Evolutionary conservation across 2,888 invertebrate genomes (phyloP), one percentile per base, ranked within the genome.

Genomic region (Ditula angustiorana): DNA sequence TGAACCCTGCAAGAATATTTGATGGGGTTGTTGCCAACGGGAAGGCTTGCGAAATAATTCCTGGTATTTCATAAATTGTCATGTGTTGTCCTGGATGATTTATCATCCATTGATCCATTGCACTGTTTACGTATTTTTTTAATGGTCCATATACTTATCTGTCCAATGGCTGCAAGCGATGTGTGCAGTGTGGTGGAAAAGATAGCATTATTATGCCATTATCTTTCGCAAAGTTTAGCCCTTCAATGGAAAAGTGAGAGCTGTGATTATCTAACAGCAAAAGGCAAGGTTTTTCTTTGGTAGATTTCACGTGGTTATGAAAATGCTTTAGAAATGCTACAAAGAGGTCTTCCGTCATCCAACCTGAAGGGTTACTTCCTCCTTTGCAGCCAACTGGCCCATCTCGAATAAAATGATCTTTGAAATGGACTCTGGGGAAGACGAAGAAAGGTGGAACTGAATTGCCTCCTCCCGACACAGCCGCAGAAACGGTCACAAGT

Each of bases 121-220:
- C 58, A 16, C 44, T 68, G 21, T 56, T 60, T 13, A 13, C 50
- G 19, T 68, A 66, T 23, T 67, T 68, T 60, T 28, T 28, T 28
- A 28, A 28, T 8, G 28, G 28, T 28, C 28, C 28, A 28, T 28
- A 28, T 8, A 28, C 28, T 10, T 5, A 28, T 28, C 28, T 28
- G 16, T 72, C 70, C 11, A 71, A 46, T 1, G 69, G 67, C 56
- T 71, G 71, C 44, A 71, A 55, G 41, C 67, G 67, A 50, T 71
- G 70, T 60, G 56, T 68, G 52, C 72, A 72, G 62, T 69, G 70
- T 13, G 70, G 72, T 57, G 67, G 69, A 26, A 72, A 71, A 11
- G 70, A 61, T 8, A 71, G 26, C 44, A 70, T 21, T 47, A 28
- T 28, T 28, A 28, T 61, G n/a, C n/a, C n/a, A n/a, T n/a, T n/a